Conservation (phyloP, 1,140 invertebrate species). For the Pachyrhynchus sulphureomaculatus region DNA sequence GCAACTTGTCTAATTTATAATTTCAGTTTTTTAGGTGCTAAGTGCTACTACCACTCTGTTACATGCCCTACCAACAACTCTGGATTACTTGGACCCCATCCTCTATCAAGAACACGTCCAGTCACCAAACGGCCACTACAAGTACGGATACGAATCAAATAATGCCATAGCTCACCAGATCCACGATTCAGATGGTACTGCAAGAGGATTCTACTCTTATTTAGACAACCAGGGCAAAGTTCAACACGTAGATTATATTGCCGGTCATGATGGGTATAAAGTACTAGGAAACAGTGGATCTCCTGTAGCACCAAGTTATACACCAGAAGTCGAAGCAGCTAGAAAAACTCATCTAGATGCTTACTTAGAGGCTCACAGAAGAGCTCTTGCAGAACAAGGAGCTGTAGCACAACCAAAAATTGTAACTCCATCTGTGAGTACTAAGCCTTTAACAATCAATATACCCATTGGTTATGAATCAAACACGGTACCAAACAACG, state of each 20-base stretch:
- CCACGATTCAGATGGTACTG: neutral
- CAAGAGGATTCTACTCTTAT: neutral
- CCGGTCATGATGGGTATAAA: neutral
- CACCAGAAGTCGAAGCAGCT: constrained; percentile 1
- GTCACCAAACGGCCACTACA: neutral
- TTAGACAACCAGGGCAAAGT: neutral
- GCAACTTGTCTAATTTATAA: too few relatives aligned
- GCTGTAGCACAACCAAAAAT: neutral
- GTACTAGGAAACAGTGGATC: neutral
- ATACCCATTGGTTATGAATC: too few relatives aligned
- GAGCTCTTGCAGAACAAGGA: neutral
- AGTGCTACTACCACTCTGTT: too few relatives aligned
- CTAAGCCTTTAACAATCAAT: too few relatives aligned
- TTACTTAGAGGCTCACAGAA: neutral
- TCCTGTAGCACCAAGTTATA: neutral
- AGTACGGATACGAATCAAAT: neutral
- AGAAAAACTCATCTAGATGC: neutral
- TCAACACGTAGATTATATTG: neutral
- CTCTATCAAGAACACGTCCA: neutral
- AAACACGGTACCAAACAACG: too few relatives aligned
- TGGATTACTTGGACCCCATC: neutral
- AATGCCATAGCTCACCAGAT: neutral
- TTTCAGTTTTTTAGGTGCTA: too few relatives aligned
- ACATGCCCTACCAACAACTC: neutral
- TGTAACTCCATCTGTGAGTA: neutral